Conservation (phyloP, 2,888 invertebrate genomes). For the Spodoptera littoralis region DNA sequence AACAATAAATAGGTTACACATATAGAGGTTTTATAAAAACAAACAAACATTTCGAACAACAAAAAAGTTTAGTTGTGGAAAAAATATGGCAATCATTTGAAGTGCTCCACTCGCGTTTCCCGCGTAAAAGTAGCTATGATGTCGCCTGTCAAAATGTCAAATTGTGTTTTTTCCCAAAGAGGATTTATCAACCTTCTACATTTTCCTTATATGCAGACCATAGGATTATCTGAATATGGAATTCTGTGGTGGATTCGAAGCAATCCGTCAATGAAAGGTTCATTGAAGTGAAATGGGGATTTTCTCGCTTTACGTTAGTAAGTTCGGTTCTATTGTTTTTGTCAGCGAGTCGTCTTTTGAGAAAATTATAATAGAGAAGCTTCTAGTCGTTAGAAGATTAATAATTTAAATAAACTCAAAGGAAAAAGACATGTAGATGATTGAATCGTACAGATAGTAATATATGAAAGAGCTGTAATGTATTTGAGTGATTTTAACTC, state of each 20-base stretch:
- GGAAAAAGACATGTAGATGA: too few species aligned
- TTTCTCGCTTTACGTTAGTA: constrained; percentile 4
- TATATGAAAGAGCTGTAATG: too few species aligned
- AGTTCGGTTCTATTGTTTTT: constrained; percentile 1
- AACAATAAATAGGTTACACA: too few species aligned
- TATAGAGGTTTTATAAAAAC: neutral
- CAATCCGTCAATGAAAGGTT: constrained; percentile 41
- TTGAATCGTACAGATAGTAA: too few species aligned
- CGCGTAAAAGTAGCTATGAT: constrained; percentile 31
- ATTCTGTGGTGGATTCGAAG: constrained; percentile 25
- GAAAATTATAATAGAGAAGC: too few species aligned
- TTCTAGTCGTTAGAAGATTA: too few species aligned
- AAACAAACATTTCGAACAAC: neutral
- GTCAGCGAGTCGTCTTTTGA: neutral
- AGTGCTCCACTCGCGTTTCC: constrained; percentile 13
- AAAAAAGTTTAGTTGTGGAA: constrained; percentile 34
- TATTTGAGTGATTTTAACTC: too few species aligned
- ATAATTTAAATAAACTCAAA: too few species aligned
- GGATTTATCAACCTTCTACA: constrained; percentile 40
- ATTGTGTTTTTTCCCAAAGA: constrained; percentile 35
- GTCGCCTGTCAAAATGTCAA: constrained; percentile 47
- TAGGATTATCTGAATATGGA: constrained; percentile 26
- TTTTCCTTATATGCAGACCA: constrained; percentile 18
- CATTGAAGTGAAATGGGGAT: constrained; percentile 12
- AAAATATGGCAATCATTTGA: constrained; percentile 31